Evolutionary conservation across 35 echinoderm and acorn worm species (phyloP).

Genomic region (Strongylocentrotus purpuratus): DNA sequence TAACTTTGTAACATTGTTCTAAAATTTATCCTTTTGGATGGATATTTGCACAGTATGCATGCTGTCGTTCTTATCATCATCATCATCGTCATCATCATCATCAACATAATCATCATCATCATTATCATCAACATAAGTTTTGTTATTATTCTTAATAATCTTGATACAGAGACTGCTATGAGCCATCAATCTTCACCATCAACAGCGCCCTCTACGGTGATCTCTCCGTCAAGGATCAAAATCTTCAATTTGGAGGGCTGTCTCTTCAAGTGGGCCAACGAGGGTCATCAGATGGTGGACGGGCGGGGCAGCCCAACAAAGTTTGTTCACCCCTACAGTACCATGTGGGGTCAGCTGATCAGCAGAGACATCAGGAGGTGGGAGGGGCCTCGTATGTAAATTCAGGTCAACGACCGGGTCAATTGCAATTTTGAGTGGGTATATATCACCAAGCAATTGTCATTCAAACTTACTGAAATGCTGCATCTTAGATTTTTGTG

Average conservation of each 20-base stretch:
- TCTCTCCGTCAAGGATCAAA: background rate
- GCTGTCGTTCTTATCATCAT: too few relatives aligned
- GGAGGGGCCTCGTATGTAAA: constrained; percentile 30
- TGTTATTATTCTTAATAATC: too few relatives aligned
- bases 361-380: constrained; percentile 25
- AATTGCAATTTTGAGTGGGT: background rate
- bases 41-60: too few relatives aligned
- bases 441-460: too few relatives aligned
- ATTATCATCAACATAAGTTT: too few relatives aligned
- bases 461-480: too few relatives aligned
- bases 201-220: background rate
- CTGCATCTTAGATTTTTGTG: too few relatives aligned
- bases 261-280: constrained; percentile 89
- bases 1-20: too few relatives aligned
- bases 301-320: background rate
- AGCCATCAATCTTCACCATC: background rate
- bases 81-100: too few relatives aligned
- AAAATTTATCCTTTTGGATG: too few relatives aligned
- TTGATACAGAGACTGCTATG: background rate
- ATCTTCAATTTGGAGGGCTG: constrained; percentile 86
- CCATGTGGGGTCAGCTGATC: constrained; percentile 22
- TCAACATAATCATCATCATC: too few relatives aligned
- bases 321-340: constrained; percentile 48
- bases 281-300: constrained; percentile 57
- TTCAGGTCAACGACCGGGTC: background rate